Base-by-base conservation (phyloP, 2,888 invertebrate genomes). In the Dicyrtomina minuta region DNA sequence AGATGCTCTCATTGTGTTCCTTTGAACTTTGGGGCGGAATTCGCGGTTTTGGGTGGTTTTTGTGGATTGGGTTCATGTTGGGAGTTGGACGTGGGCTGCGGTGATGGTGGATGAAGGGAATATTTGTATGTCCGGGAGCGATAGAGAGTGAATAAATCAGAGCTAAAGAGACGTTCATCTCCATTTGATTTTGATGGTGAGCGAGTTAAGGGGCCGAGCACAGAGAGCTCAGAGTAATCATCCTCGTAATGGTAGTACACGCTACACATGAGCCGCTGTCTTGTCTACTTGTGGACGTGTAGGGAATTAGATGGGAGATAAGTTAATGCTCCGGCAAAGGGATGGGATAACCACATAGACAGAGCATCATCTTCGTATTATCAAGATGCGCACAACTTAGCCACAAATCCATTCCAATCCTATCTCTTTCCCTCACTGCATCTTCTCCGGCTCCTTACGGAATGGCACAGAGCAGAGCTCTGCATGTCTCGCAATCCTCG, bases 181-280 rank as follows among this genome's bases (percentile, higher is more conserved):
- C 44, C 22, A 62, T 62, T 62, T 62, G 62, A 62, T 62, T 62
- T 62, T 62, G 62, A 62, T 62, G 46, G 46, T 44, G 62, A 46
- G 17, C 20, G 44, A 62, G 62, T 62, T 62, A 62, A 62, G 62
- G 39, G 2, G 33, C 8, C 4, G 33, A 33, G 33, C 33, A 33
- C 33, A 8, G 33, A 33, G 33, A 33, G 33, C 33, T 33, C 33
- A 33, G 3, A 33, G 33, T 33, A 33, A 33, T 33, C 33, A 33
- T 33, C 33, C 33, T 33, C 33, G 33, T 33, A 33, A 33, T 33
- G 33, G 33, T 33, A 33, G 33, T 33, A 8, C 33, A 33, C 33
- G 4, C 33, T 33, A 33, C 33, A 33, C 33, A 33, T 33, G 33
- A 8, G 33, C 33, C 33, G 33, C 33, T 33, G 33, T 33, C 33